These are phyloP conservation scores for Athrips mouffetella DNA, from an alignment of 2,888 invertebrate genomes.

Conservation along the genomic window DNA sequence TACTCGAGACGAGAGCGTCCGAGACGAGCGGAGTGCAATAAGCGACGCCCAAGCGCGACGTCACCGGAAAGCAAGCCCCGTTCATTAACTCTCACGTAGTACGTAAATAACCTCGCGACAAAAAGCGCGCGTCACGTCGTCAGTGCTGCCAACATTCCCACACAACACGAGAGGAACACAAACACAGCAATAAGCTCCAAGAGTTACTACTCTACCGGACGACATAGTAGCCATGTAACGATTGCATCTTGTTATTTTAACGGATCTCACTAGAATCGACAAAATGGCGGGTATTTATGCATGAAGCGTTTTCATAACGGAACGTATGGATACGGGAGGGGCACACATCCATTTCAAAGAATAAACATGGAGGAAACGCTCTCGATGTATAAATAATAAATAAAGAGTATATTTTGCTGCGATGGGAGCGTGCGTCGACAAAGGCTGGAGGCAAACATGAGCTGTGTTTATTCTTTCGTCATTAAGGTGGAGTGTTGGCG, in stretches of 20 bases:
- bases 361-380: slow-evolving; percentile 67
- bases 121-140: slow-evolving; percentile 41
- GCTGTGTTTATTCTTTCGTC: slow-evolving; percentile 69
- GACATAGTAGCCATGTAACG: slow-evolving; percentile 45
- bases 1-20: slow-evolving; percentile 71
- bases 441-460: slow-evolving; percentile 62
- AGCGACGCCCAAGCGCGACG: slow-evolving; percentile 68
- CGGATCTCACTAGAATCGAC: slow-evolving; percentile 47
- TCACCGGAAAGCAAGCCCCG: slow-evolving; percentile 40
- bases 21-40: slow-evolving; percentile 67
- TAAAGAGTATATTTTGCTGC: slow-evolving; percentile 68
- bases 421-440: slow-evolving; percentile 65
- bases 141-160: slow-evolving; percentile 33
- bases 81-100: slow-evolving; percentile 71
- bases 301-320: slow-evolving; percentile 47
- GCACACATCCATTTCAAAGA: slow-evolving; percentile 71
- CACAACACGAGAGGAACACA: slow-evolving; percentile 48
- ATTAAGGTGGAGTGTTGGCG: slow-evolving; percentile 68
- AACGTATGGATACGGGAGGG: slow-evolving; percentile 38
- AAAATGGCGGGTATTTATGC: slow-evolving; percentile 54
- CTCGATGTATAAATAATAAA: slow-evolving; percentile 75
- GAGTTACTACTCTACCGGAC: slow-evolving; percentile 37
- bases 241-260: slow-evolving; percentile 51
- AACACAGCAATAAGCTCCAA: slow-evolving; percentile 43
- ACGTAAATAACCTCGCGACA: slow-evolving; percentile 51